phyloP scores from a whole-genome alignment of 2,888 invertebrate genomes.

The Melieria picta region DNA sequence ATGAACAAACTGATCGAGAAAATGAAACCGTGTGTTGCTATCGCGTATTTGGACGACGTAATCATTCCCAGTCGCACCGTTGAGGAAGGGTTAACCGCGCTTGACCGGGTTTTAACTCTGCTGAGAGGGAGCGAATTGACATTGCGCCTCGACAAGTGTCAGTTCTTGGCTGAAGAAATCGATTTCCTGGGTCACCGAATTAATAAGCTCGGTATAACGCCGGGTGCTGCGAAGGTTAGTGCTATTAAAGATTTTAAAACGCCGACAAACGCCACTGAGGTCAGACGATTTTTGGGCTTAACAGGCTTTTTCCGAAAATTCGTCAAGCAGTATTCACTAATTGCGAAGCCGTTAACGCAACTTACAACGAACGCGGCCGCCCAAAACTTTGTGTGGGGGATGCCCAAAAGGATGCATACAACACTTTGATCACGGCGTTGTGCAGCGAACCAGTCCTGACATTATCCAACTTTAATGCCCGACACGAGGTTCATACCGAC shows the following conservation, averaged over 20 bases:
- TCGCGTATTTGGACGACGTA: slow-evolving; percentile 13
- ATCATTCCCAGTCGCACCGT: slow-evolving; percentile 9
- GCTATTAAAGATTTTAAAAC: slow-evolving; percentile 18
- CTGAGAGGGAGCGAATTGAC: neutral
- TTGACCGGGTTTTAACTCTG: neutral
- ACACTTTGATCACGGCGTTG: neutral
- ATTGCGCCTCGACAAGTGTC: neutral
- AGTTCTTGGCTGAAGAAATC: neutral
- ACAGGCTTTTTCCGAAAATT: slow-evolving; percentile 22
- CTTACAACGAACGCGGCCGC: slow-evolving; percentile 23
- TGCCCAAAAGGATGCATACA: neutral
- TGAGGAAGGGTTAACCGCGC: neutral
- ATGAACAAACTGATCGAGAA: slow-evolving; percentile 26
- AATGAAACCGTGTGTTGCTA: slow-evolving; percentile 1
- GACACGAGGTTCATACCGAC: slow-evolving; percentile 24
- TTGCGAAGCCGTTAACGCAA: slow-evolving; percentile 18
- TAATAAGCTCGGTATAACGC: neutral
- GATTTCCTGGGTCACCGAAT: slow-evolving; percentile 6
- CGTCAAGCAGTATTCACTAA: slow-evolving; percentile 6
- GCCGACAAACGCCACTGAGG: slow-evolving; percentile 5
- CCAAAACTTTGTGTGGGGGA: slow-evolving; percentile 18
- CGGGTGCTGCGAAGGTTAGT: slow-evolving; percentile 15
- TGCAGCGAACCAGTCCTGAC: slow-evolving; percentile 14
- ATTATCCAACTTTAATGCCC: neutral
- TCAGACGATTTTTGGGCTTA: slow-evolving; percentile 21